Evolutionary conservation across 2,888 invertebrate genomes (phyloP), one percentile per base, ranked within the genome.

Genomic region (Leptarthrus brevirostris): DNA sequence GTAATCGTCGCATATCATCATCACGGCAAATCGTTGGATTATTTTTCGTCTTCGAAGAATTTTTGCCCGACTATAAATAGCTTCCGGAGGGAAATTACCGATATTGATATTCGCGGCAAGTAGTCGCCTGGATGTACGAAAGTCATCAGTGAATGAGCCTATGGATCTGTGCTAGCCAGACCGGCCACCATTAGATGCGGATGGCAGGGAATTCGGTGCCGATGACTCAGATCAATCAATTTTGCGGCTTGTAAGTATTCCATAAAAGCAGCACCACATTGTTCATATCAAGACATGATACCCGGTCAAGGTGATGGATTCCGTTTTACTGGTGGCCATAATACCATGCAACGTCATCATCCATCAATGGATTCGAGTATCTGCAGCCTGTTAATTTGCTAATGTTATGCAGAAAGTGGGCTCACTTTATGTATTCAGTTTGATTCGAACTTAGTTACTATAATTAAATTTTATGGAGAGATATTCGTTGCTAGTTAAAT

Each of bases 221-320:
- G 18, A 14, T 58, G 58, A 58, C 58, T 58, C 58, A 58, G 58
- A 58, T 58, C 58, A 58, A 58, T 58, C 58, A 58, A 58, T 36
- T 58, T 58, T 58, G 36, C 18, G 20, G 20, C 8, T 30, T 12
- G 40, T 40, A 40, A 1, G 1, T 12, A 40, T 40, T 40, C n/a
- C 40, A 12, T n/a, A 12, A 6, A 8, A 12, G n/a, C n/a, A 40
- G 30, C 30, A 30, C 8, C 4, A 4, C 12, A 6, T 12, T 8
- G 12, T 16, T 34, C 18, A 56, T 14, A 8, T 10, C 12, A 40
- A 16, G 36, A 16, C 36, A 58, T 36, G 10, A 58, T 20, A 58
- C 36, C n/a, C 36, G 58, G 58, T 20, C 58, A 58, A 58, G 34
- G 34, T 58, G 36, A 34, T 20, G 18, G 12, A 58, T 26, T 14